Evolutionary conservation across 2,888 invertebrate species (phyloP).

Genomic region (Coenonympha arcania): DNA sequence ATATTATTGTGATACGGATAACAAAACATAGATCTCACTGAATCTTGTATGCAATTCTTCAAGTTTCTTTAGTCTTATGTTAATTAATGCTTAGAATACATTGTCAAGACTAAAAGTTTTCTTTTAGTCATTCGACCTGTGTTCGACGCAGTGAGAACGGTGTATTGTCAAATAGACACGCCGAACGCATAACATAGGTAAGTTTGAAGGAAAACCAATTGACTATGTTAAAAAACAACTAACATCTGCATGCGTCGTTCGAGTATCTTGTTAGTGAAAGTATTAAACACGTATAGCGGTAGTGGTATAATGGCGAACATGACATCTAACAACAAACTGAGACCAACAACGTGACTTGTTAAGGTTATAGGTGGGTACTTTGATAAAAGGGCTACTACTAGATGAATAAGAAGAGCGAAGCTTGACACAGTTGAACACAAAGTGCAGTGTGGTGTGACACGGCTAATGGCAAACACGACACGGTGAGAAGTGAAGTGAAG

Average conservation of each 20-base stretch:
- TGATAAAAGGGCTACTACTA: slow-evolving; percentile 24
- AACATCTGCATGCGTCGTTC: slow-evolving; percentile 50
- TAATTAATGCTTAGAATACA: too few relatives aligned
- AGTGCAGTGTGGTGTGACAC: slow-evolving; percentile 55
- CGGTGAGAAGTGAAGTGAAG: slow-evolving; percentile 53
- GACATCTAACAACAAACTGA: slow-evolving; percentile 5
- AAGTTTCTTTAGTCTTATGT: too few relatives aligned
- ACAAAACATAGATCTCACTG: slow-evolving; percentile 23
- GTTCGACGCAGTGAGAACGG: slow-evolving; percentile 12
- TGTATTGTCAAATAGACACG: slow-evolving; percentile 8
- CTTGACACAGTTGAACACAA: slow-evolving; percentile 39
- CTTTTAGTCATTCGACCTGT: neutral
- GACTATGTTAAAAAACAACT: slow-evolving; percentile 39
- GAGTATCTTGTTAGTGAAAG: slow-evolving; percentile 9
- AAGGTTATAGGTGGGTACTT: neutral
- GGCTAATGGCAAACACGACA: slow-evolving; percentile 43
- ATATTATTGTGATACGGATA: neutral
- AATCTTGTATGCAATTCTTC: neutral
- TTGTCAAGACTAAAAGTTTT: too few relatives aligned
- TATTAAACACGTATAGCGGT: slow-evolving; percentile 9
- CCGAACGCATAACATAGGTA: slow-evolving; percentile 11
- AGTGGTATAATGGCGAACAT: neutral
- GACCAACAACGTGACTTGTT: neutral
- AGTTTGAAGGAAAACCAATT: slow-evolving; percentile 29
- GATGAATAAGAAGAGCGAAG: slow-evolving; percentile 57